Evolutionary conservation across 1,140 invertebrate genomes (phyloP), one percentile per base, ranked within the genome.

Genomic region (Venturia canescens): DNA sequence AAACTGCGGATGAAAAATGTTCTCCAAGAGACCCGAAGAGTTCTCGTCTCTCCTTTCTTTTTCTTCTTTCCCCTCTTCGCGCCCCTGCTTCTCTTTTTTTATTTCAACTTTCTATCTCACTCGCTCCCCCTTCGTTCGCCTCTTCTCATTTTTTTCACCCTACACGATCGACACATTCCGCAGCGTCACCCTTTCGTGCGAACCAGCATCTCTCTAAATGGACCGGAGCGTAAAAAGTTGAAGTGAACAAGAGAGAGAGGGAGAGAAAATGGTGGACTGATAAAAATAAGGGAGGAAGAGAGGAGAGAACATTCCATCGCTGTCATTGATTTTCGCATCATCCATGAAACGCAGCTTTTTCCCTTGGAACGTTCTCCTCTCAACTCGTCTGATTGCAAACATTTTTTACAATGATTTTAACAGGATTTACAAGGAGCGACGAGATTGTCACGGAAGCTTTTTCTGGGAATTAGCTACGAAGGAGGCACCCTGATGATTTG

Each of bases 1-100:
- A 80, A 84, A 13, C 48, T 69, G 72, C 34, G 74, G 71, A 84
- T 82, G 80, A 82, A 82, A 80, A 84, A 84, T 84, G 67, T 72
- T 84, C 66, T 82, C 69, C 38, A 75, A 77, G 78, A 78, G 75
- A 69, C 27, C 21, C 66, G 66, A 69, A 69, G 66, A 69, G 66
- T 69, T 69, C 21, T 69, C 27, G 66, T 69, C 66, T 69, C 29
- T 80, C 69, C 60, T 57, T 75, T 44, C 72, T 79, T 80, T 76
- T 13, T 31, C n/a, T 34, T 69, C 21, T 26, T 23, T n/a, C 9
- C 1, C 53, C 53, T 23, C 53, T 18, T 63, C 60, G 7, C 27
- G 5, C n/a, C 5, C 27, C 23, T 26, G 11, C 11, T n/a, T 69
- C 7, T 69, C 29, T 15, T 69, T 67, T 69, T 69, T 53, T 21